Conservation (phyloP, 2,113 vertebrate species). For the Oceanites oceanicus region DNA sequence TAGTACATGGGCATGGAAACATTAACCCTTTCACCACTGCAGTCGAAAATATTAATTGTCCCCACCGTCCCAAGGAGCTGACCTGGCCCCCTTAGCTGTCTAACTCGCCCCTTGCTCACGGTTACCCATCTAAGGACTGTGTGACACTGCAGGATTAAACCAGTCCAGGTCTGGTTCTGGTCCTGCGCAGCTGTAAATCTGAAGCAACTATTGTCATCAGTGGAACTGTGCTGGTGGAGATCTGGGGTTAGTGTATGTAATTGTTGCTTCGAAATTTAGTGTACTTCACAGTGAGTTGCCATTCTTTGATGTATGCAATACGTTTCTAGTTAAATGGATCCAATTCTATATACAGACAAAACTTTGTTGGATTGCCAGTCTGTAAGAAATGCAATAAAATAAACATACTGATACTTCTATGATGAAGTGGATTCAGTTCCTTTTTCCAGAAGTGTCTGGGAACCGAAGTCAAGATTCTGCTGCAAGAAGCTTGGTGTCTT, state of each 20-base stretch:
- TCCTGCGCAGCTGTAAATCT: fast-evolving
- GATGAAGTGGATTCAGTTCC: background rate
- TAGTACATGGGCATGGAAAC: background rate
- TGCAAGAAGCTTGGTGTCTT: background rate
- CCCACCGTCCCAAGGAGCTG: background rate
- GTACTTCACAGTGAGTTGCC: background rate
- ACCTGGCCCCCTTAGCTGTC: background rate
- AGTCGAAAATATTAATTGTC: background rate
- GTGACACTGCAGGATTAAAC: background rate
- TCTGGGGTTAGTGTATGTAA: background rate
- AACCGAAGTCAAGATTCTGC: background rate
- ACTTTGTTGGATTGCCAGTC: background rate
- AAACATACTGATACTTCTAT: background rate
- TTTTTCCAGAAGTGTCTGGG: background rate
- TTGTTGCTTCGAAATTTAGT: background rate
- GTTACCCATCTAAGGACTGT: background rate
- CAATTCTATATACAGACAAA: background rate
- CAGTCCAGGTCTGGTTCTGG: background rate
- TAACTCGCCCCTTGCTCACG: background rate
- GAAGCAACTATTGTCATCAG: background rate
- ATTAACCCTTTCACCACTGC: background rate
- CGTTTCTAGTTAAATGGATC: background rate
- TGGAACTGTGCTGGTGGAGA: background rate
- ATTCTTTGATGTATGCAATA: background rate
- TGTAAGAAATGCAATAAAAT: background rate